Evolutionary conservation across 2,797 vertebrate genomes (phyloP), one percentile per base, ranked within the genome.

Genomic region (Poecilia picta): DNA sequence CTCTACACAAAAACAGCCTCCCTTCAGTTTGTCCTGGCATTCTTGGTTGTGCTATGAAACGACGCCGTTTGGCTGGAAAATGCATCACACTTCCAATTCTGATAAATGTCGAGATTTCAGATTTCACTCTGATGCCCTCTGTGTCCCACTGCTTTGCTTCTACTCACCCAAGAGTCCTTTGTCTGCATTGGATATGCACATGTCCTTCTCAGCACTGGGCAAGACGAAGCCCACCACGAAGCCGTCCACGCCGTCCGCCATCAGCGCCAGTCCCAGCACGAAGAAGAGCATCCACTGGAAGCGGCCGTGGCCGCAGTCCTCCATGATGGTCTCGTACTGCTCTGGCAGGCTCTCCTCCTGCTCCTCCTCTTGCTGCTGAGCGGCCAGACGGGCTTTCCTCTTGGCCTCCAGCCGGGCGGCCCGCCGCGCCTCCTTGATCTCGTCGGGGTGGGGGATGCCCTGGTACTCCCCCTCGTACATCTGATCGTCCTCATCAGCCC

Each of bases 401-500:
- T 95, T 59, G 0, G 96, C 95, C 79, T 97, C 92, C 0, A 93
- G 78, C 84, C 96, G 94, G 41, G 97, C 96, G 0, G 94, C 95
- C 85, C 96, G 91, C 79, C 96, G 92, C 12, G 96, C 97, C 81
- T 95, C 93, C 91, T 97, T 98, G 91, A 97, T 94, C 77, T 99
- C 98, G 4, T 99, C 98, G 0, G 98, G 98, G 86, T 99, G 98
- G 1, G 98, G 98, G 86, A 99, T 94, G 33, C 98, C 98, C 94
- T 99, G 98, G 94, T 99, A 99, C 88, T 99, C 98, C 8, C 98
- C 98, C 90, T 99, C 98, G 0, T 99, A 99, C 95, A 99, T 97
- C 85, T 98, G 97, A 2, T 98, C 97, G 0, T 98, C 97, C 28
- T 98, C 98, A 28, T 99, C 98, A 0, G 98, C 97, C 4, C 98